These are phyloP conservation scores for Pterois miles DNA, from an alignment of 2,797 vertebrate species.

Conservation along the genomic window DNA sequence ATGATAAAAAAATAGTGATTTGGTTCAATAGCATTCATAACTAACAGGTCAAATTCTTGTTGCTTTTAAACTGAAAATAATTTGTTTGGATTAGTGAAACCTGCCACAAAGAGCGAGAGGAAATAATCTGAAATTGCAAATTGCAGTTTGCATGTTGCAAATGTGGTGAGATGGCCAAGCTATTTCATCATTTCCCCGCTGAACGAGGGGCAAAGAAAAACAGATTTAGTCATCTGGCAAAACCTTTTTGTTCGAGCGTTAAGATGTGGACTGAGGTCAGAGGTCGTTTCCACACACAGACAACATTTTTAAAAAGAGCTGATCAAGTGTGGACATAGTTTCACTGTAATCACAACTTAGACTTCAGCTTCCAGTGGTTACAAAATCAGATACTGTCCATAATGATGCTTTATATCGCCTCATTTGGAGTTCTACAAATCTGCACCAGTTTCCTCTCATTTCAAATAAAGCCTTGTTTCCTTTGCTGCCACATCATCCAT, in stretches of 20 bases:
- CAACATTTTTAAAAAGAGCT: too few relatives aligned
- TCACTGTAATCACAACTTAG: neutral
- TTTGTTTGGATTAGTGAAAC: neutral
- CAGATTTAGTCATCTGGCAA: too few relatives aligned
- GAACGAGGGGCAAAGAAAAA: neutral
- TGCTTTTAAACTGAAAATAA: neutral
- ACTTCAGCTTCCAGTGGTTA: neutral
- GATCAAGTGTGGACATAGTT: neutral
- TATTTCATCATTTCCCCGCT: neutral
- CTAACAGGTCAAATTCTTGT: neutral
- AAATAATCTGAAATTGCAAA: too few relatives aligned
- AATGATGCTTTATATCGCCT: neutral
- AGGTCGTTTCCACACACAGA: neutral
- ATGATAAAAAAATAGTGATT: neutral
- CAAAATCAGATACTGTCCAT: neutral
- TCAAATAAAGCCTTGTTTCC: slow-evolving; percentile 30
- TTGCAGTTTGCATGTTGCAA: neutral
- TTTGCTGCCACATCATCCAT: slow-evolving; percentile 5
- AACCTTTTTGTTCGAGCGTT: neutral
- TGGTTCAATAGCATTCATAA: neutral
- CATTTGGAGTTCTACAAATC: neutral
- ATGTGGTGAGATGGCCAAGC: too few relatives aligned
- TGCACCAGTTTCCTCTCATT: slow-evolving; percentile 4
- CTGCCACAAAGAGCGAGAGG: neutral
- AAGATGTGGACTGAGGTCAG: neutral